phyloP scores from a whole-genome alignment of 2,797 vertebrate species.

The Myotis planiceps region DNA sequence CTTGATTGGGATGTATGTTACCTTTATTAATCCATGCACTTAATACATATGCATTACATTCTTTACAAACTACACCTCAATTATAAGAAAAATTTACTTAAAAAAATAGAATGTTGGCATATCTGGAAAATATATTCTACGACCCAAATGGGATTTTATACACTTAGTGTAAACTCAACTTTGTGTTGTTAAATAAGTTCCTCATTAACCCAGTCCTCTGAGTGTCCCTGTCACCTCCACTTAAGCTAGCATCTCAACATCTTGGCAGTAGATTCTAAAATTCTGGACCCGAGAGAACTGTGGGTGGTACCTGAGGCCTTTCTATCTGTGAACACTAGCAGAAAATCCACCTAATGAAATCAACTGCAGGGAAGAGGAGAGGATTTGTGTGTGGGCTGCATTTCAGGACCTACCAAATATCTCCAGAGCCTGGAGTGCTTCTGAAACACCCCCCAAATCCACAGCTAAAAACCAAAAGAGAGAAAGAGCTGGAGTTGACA shows the following conservation, averaged over 20 bases:
- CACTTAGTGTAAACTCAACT: not conserved
- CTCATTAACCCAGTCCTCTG: not conserved
- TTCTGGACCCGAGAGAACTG: not conserved
- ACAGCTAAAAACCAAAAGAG: constrained; percentile 1
- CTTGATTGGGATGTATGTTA: not conserved
- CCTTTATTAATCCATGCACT: not conserved
- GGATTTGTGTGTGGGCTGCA: not conserved
- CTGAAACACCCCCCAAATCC: constrained; percentile 17
- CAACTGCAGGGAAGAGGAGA: not conserved
- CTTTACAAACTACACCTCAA: not conserved
- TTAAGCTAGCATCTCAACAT: not conserved
- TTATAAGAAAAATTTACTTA: not conserved
- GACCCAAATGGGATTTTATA: not conserved
- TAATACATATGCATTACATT: not conserved
- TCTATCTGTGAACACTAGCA: not conserved
- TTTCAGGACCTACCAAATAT: not conserved
- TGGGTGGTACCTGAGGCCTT: not conserved
- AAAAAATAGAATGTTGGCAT: not conserved
- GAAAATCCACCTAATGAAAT: constrained; percentile 6
- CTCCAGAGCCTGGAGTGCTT: not conserved
- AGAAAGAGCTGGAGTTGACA: constrained; percentile 10
- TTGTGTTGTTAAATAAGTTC: not conserved
- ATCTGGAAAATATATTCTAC: not conserved
- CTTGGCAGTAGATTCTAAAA: not conserved
- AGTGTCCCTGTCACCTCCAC: not conserved